Conservation (phyloP, 2,797 vertebrate species). For the Pachyuromys duprasi region DNA sequence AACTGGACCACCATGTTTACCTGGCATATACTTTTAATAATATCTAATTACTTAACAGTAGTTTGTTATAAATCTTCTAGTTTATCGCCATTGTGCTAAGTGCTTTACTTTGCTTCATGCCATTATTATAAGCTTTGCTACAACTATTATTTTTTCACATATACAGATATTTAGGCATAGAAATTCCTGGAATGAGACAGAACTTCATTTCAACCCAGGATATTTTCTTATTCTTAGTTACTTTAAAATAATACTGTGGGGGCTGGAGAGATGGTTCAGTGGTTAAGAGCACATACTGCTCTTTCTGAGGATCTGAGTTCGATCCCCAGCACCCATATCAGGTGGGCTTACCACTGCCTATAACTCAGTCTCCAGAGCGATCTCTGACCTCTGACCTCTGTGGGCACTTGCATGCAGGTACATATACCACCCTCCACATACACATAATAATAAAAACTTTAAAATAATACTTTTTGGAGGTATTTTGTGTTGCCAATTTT, state of each 20-base stretch:
- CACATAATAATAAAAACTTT: neutral
- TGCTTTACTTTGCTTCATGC: constrained; percentile 27
- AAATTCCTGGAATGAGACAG: constrained; percentile 33
- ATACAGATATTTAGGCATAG: neutral
- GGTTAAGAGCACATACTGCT: too few relatives aligned
- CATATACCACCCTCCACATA: too few relatives aligned
- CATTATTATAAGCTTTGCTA: constrained; percentile 26
- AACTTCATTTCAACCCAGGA: constrained; percentile 41
- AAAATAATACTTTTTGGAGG: constrained; percentile 20
- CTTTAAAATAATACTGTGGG: constrained; percentile 50
- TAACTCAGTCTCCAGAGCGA: too few relatives aligned
- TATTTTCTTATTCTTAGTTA: constrained; percentile 32
- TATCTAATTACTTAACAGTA: neutral
- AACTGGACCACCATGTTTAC: too few relatives aligned
- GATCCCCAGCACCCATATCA: too few relatives aligned
- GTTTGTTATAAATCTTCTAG: neutral
- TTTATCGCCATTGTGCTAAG: constrained; percentile 23
- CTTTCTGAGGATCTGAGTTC: too few relatives aligned
- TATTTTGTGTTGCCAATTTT: constrained; percentile 30
- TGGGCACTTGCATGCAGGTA: too few relatives aligned
- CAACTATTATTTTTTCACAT: neutral
- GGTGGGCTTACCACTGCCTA: too few relatives aligned
- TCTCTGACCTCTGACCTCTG: too few relatives aligned
- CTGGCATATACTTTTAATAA: neutral
- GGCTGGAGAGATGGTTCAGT: too few relatives aligned